A percentile compares a stretch with the other conserved stretches of the same genome.
Conservation (phyloP, 2,113 vertebrate genomes). For the Apaloderma vittatum region DNA sequence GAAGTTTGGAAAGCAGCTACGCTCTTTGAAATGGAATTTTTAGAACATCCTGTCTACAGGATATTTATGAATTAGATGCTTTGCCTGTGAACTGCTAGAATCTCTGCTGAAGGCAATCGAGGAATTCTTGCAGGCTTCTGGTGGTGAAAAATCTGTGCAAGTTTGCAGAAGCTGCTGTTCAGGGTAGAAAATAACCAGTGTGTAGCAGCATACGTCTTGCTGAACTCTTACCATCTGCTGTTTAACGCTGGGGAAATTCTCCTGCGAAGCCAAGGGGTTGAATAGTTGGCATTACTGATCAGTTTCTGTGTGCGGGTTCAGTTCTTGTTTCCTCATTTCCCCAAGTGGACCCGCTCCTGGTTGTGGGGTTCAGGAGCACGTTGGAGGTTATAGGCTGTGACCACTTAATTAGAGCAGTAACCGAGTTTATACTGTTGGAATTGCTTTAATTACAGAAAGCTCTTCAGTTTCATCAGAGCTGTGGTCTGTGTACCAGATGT, state of each 20-base stretch:
- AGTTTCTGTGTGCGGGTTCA: background rate
- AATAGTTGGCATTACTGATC: background rate
- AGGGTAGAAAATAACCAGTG: background rate
- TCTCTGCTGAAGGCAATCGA: background rate
- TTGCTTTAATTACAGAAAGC: background rate
- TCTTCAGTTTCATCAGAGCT: background rate
- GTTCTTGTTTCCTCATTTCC: background rate
- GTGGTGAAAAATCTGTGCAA: background rate
- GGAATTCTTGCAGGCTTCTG: background rate
- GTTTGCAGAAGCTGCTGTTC: background rate
- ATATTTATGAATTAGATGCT: constrained; percentile 53
- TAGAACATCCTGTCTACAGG: constrained; percentile 51
- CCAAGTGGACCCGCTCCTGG: background rate
- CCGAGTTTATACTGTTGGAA: background rate
- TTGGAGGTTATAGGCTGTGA: background rate
- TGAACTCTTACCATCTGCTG: background rate
- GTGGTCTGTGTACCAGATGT: constrained; percentile 47
- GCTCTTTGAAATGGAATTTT: constrained; percentile 42
- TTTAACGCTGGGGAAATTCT: background rate
- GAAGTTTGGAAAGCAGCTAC: constrained; percentile 8
- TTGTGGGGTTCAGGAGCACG: background rate
- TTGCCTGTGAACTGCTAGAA: background rate
- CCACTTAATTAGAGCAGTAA: background rate
- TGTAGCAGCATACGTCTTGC: background rate
- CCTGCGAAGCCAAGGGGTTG: background rate